These are phyloP conservation scores for Wiebesia pumilae DNA, from an alignment of 1,140 invertebrate species.

Conservation along the genomic window DNA sequence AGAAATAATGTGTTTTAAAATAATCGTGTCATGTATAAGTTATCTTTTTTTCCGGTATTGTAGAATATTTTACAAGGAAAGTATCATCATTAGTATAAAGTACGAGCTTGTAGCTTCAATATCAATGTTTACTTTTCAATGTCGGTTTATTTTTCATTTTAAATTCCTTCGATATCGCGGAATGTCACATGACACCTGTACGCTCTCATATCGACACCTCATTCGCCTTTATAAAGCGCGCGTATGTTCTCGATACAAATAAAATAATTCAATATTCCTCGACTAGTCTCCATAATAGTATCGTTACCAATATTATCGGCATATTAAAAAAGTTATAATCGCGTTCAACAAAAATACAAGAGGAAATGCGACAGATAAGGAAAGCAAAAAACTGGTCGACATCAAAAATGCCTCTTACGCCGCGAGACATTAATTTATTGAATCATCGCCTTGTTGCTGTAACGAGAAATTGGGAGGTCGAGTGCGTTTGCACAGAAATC, in stretches of 20 bases:
- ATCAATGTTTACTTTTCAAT: not conserved
- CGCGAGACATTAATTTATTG: constrained; percentile 11
- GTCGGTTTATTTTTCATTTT: not conserved
- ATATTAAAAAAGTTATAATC: no score
- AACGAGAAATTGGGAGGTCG: not conserved
- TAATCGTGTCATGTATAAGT: no score
- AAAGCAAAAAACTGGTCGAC: not conserved
- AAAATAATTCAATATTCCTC: not conserved
- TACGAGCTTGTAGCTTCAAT: not conserved
- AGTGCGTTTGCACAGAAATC: constrained; percentile 61
- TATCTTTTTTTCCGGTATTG: no score
- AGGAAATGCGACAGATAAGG: not conserved
- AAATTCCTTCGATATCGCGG: not conserved
- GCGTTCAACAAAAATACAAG: not conserved
- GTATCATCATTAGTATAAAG: not conserved
- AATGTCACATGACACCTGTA: not conserved
- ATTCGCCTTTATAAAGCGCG: not conserved
- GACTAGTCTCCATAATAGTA: not conserved
- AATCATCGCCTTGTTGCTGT: not conserved
- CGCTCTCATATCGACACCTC: not conserved
- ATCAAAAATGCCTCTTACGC: not conserved
- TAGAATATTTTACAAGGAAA: no score
- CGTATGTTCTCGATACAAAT: not conserved
- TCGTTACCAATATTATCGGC: not conserved
- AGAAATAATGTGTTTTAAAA: no score